Conservation (phyloP, 2,888 invertebrate species). For the Chrysomela aeneicollis region DNA sequence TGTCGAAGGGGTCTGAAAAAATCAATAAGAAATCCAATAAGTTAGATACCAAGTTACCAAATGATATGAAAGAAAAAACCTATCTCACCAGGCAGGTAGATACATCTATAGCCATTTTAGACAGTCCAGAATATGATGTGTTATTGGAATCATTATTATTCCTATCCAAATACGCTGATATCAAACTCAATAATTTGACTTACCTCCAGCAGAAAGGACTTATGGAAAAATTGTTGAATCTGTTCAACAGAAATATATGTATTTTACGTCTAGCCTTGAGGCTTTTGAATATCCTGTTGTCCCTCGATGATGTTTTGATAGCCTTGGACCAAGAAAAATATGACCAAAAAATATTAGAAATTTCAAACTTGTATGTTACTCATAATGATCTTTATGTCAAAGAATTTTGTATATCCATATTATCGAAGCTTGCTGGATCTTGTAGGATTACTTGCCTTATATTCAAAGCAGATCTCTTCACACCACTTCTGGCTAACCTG, state of each 20-base stretch:
- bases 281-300: constrained; percentile 46
- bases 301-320: constrained; percentile 42
- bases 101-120: constrained; percentile 51
- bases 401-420: constrained; percentile 47
- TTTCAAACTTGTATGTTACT: constrained; percentile 46
- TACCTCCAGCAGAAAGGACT: constrained; percentile 46
- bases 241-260: constrained; percentile 49
- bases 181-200: constrained; percentile 46
- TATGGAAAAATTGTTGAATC: constrained; percentile 45
- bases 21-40: constrained; percentile 25
- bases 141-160: constrained; percentile 51
- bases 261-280: constrained; percentile 47
- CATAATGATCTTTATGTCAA: constrained; percentile 45
- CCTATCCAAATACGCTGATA: constrained; percentile 52
- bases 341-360: constrained; percentile 46
- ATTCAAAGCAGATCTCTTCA: constrained; percentile 45
- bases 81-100: constrained; percentile 50
- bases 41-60: constrained; percentile 31
- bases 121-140: constrained; percentile 49
- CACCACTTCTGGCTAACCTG: constrained; percentile 46
- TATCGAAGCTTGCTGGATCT: constrained; percentile 45
- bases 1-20: background rate
- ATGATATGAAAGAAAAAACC: constrained; percentile 49
- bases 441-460: constrained; percentile 45
- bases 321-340: constrained; percentile 51